Conservation (phyloP, 2,113 vertebrate species). For the Planiliza haematocheilus region DNA sequence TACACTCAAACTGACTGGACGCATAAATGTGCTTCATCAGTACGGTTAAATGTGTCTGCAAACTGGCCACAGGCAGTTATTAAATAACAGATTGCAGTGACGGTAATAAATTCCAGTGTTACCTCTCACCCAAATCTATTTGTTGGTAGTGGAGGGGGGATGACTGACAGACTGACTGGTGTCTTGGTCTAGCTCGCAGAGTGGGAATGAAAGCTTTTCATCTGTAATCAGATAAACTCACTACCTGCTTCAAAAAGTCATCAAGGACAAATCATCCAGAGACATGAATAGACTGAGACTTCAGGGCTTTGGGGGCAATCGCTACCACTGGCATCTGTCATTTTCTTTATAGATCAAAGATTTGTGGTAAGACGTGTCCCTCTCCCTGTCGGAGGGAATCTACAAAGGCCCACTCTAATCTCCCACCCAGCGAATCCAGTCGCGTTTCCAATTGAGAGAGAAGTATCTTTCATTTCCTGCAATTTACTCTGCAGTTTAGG, state of each 20-base stretch:
- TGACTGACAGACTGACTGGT: constrained; percentile 52
- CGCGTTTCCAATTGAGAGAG: constrained; percentile 82
- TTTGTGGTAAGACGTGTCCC: constrained; percentile 76
- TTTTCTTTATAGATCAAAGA: constrained; percentile 78
- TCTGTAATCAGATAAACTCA: constrained; percentile 75
- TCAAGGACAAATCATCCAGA: constrained; percentile 75
- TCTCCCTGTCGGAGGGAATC: constrained; percentile 75
- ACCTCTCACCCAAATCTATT: constrained; percentile 59
- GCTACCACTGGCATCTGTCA: constrained; percentile 71
- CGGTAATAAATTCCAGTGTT: constrained; percentile 48
- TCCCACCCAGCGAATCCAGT: constrained; percentile 73
- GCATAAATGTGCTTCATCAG: constrained; percentile 29
- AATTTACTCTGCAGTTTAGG: constrained; percentile 89
- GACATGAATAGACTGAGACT: constrained; percentile 73
- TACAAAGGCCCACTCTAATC: constrained; percentile 79
- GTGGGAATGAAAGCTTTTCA: constrained; percentile 59
- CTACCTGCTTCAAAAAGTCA: constrained; percentile 76
- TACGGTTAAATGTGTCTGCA: too few relatives aligned
- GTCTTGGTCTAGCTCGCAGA: constrained; percentile 33
- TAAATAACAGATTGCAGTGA: constrained; percentile 24
- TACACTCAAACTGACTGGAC: background rate
- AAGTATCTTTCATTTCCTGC: constrained; percentile 85
- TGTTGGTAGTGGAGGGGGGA: constrained; percentile 42
- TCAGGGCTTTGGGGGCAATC: constrained; percentile 69
- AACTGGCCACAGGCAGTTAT: constrained; percentile 21